A percentile compares a stretch with the other conserved stretches of the same genome.
Evolutionary conservation across 2,113 vertebrate species (phyloP).

Genomic region (Protobothrops flavoviridis): DNA sequence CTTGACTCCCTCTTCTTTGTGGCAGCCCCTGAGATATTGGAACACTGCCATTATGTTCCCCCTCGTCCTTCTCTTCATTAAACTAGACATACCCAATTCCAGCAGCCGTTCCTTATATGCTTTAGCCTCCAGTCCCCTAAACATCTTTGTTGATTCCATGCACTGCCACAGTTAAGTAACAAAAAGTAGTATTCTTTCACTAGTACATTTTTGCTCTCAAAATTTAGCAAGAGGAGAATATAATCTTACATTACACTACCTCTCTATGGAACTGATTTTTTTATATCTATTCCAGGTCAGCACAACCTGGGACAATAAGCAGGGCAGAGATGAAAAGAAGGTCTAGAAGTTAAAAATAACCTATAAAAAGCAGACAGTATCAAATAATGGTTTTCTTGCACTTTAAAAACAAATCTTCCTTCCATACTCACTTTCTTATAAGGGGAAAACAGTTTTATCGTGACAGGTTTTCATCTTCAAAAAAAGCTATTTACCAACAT

Average conservation of each 20-base stretch:
- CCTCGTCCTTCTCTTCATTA: too few relatives aligned
- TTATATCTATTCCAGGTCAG: background rate
- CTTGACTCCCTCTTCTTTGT: too few relatives aligned
- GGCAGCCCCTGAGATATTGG: too few relatives aligned
- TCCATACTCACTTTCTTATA: background rate
- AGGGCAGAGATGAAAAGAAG: background rate
- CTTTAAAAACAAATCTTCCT: background rate
- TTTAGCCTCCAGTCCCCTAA: too few relatives aligned
- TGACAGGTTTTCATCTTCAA: background rate
- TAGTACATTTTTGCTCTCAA: background rate
- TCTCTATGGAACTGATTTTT: background rate
- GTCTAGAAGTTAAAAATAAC: conserved; percentile 5
- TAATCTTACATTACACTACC: background rate
- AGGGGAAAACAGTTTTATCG: background rate
- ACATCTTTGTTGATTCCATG: background rate
- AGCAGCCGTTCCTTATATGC: too few relatives aligned
- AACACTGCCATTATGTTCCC: too few relatives aligned
- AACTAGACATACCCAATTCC: too few relatives aligned
- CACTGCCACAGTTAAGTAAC: background rate
- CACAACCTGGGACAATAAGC: conserved; percentile 21
- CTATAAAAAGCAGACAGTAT: background rate
- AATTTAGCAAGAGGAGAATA: background rate
- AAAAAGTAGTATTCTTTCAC: background rate
- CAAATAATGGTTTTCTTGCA: background rate
- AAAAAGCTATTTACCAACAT: background rate